These are phyloP conservation scores for Apostichopus japonicus DNA, from an alignment of 35 echinoderm and acorn worm species.

Conservation along the genomic window DNA sequence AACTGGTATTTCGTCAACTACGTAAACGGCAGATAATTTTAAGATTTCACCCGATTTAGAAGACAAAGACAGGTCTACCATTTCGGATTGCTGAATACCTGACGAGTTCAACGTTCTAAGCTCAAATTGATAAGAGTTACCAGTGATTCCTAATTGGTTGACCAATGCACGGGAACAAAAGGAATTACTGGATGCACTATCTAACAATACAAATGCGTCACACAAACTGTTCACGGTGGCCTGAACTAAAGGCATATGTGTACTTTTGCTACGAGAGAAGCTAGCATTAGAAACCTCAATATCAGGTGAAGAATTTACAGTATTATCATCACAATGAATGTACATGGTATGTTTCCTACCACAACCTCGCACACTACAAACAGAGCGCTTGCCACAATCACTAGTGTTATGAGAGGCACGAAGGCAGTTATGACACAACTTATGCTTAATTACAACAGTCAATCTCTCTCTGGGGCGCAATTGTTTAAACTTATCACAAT, in stretches of 20 bases:
- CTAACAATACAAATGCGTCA: conserved; percentile 19
- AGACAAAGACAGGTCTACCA: conserved; percentile 12
- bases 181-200: conserved; percentile 55
- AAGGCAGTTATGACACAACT: conserved; percentile 62
- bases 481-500: conserved; percentile 50
- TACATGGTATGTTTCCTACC: conserved; percentile 34
- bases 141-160: conserved; percentile 42
- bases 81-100: neutral
- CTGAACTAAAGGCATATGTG: conserved; percentile 52
- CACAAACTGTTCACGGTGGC: conserved; percentile 18
- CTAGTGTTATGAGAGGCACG: conserved; percentile 32
- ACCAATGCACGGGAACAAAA: conserved; percentile 48
- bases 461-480: conserved; percentile 49
- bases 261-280: conserved; percentile 26
- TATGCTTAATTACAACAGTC: conserved; percentile 18
- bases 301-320: no score
- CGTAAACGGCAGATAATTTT: conserved; percentile 48
- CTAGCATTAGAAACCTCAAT: no score
- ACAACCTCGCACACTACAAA: conserved; percentile 44
- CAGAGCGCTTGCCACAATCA: conserved; percentile 42
- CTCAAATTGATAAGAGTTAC: neutral
- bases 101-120: conserved; percentile 37
- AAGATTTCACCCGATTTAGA: conserved; percentile 30
- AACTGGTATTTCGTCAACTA: conserved; percentile 57
- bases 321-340: no score